phyloP scores from a whole-genome alignment of 2,797 vertebrate species.

The Brachyalestes nurse region DNA sequence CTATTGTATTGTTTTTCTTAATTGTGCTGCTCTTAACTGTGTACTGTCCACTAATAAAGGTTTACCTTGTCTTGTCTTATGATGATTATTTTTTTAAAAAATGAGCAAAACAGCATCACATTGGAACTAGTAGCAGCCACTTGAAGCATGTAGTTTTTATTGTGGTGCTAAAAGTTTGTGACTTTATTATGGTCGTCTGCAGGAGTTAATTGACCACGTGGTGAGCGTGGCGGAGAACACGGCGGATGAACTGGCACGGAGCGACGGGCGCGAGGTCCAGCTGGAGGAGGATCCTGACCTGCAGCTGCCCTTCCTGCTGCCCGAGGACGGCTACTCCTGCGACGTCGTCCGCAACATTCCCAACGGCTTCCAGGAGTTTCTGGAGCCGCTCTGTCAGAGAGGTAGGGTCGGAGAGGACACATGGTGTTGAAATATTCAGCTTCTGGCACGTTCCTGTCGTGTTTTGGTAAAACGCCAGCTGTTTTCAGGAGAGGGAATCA shows the following conservation, averaged over 20 bases:
- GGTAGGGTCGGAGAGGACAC: constrained; percentile 70
- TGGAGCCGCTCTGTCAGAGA: constrained; percentile 96
- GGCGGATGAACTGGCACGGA: constrained; percentile 93
- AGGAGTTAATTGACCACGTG: constrained; percentile 95
- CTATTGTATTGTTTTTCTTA: too few species aligned
- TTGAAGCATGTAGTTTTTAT: not conserved
- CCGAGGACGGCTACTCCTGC: constrained; percentile 97
- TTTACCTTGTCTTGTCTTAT: too few species aligned
- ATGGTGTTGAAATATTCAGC: too few species aligned
- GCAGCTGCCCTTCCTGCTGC: constrained; percentile 95
- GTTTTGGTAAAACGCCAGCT: not conserved
- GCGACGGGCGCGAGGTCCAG: constrained; percentile 93
- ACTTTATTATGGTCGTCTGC: not conserved
- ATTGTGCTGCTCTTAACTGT: too few species aligned
- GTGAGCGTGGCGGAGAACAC: constrained; percentile 96
- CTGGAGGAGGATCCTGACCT: constrained; percentile 97
- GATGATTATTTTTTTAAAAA: too few species aligned
- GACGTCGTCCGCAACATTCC: constrained; percentile 96
- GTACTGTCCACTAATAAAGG: too few species aligned
- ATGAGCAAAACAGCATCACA: too few species aligned
- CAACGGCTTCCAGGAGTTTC: constrained; percentile 95
- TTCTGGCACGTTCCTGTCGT: not conserved
- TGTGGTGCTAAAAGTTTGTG: not conserved
- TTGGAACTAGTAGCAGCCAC: too few species aligned
- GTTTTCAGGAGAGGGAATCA: not conserved